Evolutionary conservation across 2,113 vertebrate species (phyloP), one percentile per base, ranked within the genome.

Genomic region (Oryzias melastigma): DNA sequence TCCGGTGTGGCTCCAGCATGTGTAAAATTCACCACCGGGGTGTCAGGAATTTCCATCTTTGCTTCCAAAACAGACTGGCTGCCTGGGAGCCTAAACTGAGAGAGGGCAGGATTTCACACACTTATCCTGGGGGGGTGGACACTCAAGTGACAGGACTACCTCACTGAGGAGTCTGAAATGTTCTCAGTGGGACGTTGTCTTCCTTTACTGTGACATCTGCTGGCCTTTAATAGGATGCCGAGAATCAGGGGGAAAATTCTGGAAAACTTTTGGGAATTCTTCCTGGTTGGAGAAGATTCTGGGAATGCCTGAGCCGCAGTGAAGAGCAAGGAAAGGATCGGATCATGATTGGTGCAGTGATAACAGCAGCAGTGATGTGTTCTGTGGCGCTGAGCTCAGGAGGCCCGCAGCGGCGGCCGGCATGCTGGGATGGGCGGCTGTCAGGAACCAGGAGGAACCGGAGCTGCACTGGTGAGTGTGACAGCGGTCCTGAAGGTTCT

Each of bases 21-120:
- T 90, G 93, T 85, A 92, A 94, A 89, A 93, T 95, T 92, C 90
- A 93, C 92, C 92, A 90, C 86, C 61, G 77, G 87, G 74, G 90
- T 91, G 93, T 94, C 90, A 94, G 94, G 93, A 93, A 96, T 96
- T 96, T 95, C 94, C 92, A 93, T 91, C 90, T 93, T 93, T 94
- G 88, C 91, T 93, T 95, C 91, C 84, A 93, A 90, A 93, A 91
- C 77, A 91, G 84, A 65, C 74, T 71, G 80, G 78, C 78, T 85
- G 78, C 60, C 67, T 16, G 50, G 69, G 68, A 78, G 71, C 80
- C 79, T 59, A 53, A 58, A 62, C 71, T 49, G 55, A 62, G 76
- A 78, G 71, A 61, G 47, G 61, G 60, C 29, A 55, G 53, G 54
- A 75, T 68, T 68, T 66, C 76, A 62, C 59, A 73, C 62, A 14